Evolutionary conservation across 1,140 invertebrate species (phyloP), one percentile per base, ranked within the genome.

Genomic region (Ectropis grisescens): DNA sequence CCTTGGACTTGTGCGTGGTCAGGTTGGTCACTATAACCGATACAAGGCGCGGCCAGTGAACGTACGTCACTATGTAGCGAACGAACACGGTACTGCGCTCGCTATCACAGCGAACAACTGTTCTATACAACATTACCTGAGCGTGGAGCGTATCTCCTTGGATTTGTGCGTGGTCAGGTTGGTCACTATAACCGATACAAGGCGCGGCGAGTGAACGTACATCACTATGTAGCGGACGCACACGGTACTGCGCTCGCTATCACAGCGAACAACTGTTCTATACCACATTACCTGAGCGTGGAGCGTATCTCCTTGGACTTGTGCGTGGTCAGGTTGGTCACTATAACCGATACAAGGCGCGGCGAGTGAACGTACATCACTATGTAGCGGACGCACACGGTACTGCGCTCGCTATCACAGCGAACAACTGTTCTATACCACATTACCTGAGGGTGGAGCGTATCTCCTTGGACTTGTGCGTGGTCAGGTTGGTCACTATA

Each of bases 341-440:
- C 89, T n/a, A 98, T 88, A 44, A 96, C 91, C 29, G 95, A 94
- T 38, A 98, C 88, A 19, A 98, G 85, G 37, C 95, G 86, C 19
- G 88, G 87, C 54, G 90, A 88, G 66, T 96, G 94, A 11, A 93
- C 94, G 81, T 95, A 87, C 59, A 90, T 88, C 28, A 98, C 91
- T 13, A 98, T 93, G 81, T 97, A 98, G 9, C 91, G 87, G 13
- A 98, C 88, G 25, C 93, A 90, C 28, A 97, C 89, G 7, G 90
- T 87, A 16, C 94, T 95, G 96, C 93, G 6, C 95, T 93, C 5
- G 96, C 92, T 82, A 98, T 95, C 33, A 98, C 90, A 90, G 91
- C 60, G 6, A 67, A 11, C 25, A 13, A 16, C 68, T 8, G 8
- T 11, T n/a, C n/a, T n/a, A n/a, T n/a, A 26, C 10, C 24, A 26